phyloP scores from a whole-genome alignment of 2,797 vertebrate species.

The Nothura maculosa region DNA sequence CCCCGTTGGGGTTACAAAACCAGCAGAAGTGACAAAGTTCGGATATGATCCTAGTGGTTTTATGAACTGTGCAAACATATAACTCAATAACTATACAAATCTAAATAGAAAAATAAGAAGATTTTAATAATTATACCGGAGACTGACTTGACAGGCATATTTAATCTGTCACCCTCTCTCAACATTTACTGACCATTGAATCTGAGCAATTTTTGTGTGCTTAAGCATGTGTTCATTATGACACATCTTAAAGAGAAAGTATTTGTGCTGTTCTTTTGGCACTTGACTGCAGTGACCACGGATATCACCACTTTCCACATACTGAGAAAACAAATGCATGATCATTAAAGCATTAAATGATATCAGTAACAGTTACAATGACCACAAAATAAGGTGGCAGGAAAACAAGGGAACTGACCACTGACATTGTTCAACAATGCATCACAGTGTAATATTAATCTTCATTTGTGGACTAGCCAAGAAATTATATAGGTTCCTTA shows the following conservation, averaged over 20 bases:
- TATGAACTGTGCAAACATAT: neutral
- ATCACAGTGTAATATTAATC: neutral
- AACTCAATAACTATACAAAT: neutral
- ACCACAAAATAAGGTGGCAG: neutral
- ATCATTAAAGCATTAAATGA: neutral
- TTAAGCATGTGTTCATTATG: neutral
- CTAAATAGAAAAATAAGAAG: neutral
- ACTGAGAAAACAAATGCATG: neutral
- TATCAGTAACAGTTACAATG: neutral
- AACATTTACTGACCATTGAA: neutral
- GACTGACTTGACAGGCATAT: neutral
- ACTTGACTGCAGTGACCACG: neutral
- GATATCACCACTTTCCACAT: neutral
- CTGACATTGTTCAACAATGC: neutral
- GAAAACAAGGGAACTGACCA: neutral
- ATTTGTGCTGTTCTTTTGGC: neutral
- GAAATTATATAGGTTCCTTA: constrained; percentile 6
- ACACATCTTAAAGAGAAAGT: neutral
- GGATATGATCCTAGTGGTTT: neutral
- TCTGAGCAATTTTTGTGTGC: neutral
- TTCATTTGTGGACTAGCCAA: neutral
- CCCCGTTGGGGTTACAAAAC: neutral
- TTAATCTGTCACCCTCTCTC: neutral
- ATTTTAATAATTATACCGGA: neutral
- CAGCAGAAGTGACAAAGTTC: neutral